Percentiles rank a stretch among this genome's conserved stretches.
These are phyloP conservation scores for Butorides virescens DNA, from an alignment of 2,113 vertebrate species.

Conservation along the genomic window DNA sequence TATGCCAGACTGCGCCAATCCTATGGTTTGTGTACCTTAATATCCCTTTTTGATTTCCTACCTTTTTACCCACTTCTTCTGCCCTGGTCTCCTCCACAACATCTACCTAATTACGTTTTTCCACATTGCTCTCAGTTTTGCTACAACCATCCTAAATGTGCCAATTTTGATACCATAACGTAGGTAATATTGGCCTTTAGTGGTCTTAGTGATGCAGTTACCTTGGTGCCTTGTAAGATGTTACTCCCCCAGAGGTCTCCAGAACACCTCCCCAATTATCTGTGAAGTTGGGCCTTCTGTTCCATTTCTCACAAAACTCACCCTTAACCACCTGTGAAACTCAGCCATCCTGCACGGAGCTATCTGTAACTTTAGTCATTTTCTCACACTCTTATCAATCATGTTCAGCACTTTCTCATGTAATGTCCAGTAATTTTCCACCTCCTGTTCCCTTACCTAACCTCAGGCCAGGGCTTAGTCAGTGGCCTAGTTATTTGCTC, in stretches of 20 bases:
- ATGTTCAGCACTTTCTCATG: not conserved
- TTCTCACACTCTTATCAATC: not conserved
- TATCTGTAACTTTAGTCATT: not conserved
- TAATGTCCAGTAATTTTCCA: conserved; percentile 3
- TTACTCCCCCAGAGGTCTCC: not conserved
- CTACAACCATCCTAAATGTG: not conserved
- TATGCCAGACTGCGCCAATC: accelerated
- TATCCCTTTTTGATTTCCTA: not conserved
- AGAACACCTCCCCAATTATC: not conserved
- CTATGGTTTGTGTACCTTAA: not conserved
- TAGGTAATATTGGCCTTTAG: not conserved
- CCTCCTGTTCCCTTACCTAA: not conserved
- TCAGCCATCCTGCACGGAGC: not conserved
- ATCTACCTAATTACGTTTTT: not conserved
- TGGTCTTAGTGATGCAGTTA: not conserved
- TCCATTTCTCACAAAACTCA: conserved; percentile 8
- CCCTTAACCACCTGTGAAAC: conserved; percentile 6
- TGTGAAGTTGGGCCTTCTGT: not conserved
- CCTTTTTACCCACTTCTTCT: not conserved
- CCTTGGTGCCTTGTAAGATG: not conserved
- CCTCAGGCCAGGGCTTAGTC: not conserved
- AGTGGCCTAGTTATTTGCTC: not conserved
- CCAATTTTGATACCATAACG: not conserved
- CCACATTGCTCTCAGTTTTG: not conserved
- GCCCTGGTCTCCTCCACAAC: not conserved